phyloP scores from a whole-genome alignment of 2,113 vertebrate species.

The Tupaia tana region DNA sequence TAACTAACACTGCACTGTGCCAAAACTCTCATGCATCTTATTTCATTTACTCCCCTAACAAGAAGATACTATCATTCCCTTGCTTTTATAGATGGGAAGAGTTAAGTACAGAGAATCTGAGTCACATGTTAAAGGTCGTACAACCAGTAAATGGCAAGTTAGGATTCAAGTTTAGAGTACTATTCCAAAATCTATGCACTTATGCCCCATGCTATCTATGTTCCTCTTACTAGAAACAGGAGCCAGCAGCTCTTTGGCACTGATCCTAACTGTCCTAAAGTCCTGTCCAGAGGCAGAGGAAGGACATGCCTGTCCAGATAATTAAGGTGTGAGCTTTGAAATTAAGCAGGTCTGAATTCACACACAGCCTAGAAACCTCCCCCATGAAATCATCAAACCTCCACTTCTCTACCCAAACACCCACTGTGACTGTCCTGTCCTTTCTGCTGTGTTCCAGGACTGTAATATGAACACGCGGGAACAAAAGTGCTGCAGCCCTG shows the following conservation, averaged over 20 bases:
- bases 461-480: neutral
- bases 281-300: neutral
- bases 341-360: neutral
- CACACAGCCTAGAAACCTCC: neutral
- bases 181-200: neutral
- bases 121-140: neutral
- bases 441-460: neutral
- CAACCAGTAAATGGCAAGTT: neutral
- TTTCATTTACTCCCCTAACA: no score
- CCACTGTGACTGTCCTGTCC: neutral
- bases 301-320: rapidly evolving
- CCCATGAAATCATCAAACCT: neutral
- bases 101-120: neutral
- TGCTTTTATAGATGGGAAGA: neutral
- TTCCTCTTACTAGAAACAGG: neutral
- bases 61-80: neutral
- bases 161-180: neutral
- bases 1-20: neutral
- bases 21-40: neutral
- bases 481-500: neutral
- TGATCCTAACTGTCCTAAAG: neutral
- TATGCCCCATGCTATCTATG: neutral
- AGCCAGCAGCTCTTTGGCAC: neutral
- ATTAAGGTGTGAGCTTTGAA: neutral
- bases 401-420: neutral